Conservation (phyloP, 2,888 invertebrate species). For the Drosophila stalkeri region DNA sequence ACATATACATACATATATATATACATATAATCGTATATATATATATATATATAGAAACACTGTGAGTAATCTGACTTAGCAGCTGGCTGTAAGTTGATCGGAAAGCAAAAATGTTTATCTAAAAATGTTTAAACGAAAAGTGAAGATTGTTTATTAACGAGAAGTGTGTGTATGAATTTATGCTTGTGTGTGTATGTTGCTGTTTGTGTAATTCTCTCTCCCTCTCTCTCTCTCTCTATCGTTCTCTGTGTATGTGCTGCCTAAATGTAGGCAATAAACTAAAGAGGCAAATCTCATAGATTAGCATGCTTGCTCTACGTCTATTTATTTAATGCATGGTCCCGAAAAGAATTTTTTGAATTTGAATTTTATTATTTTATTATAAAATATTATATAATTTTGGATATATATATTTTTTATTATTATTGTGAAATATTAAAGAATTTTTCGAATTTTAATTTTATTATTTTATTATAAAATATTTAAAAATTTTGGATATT, state of each 20-base stretch:
- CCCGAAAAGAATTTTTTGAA: neutral
- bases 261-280: constrained; percentile 15
- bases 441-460: neutral
- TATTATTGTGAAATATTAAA: neutral
- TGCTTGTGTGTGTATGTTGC: neutral
- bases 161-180: neutral
- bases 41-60: neutral
- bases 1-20: neutral
- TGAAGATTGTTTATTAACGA: neutral
- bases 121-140: neutral
- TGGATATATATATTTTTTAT: too few species aligned
- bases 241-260: constrained; percentile 1
- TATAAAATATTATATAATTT: too few species aligned
- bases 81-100: neutral
- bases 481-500: too few species aligned
- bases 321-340: neutral
- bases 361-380: too few species aligned
- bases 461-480: too few species aligned
- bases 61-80: constrained; percentile 20
- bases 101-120: neutral
- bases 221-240: too few species aligned
- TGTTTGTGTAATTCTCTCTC: too few species aligned
- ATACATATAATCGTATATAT: neutral
- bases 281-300: neutral
- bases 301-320: neutral